phyloP scores from a whole-genome alignment of 2,113 vertebrate species.

The Rhabdomys dilectus region DNA sequence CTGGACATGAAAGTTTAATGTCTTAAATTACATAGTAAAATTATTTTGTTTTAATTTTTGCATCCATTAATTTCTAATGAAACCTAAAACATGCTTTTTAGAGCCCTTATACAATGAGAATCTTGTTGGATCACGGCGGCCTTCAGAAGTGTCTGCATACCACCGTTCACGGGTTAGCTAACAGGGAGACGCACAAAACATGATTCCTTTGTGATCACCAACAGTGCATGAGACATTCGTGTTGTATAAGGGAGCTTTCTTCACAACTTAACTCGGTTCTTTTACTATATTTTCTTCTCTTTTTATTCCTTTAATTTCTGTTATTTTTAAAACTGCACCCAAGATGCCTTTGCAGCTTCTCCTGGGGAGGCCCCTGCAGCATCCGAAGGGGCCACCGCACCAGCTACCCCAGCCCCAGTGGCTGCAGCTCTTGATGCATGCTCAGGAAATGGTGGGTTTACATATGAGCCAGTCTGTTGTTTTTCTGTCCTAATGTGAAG shows the following conservation, averaged over 20 bases:
- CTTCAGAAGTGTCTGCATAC: neutral
- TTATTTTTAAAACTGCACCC: conserved; percentile 88
- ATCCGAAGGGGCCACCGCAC: conserved; percentile 92
- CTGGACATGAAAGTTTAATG: conserved; percentile 75
- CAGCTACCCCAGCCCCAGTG: conserved; percentile 92
- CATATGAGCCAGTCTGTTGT: conserved; percentile 83
- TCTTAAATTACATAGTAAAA: conserved; percentile 60
- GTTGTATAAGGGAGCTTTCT: conserved; percentile 90
- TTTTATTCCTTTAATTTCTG: conserved; percentile 90
- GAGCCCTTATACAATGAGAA: conserved; percentile 91
- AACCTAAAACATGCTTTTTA: conserved; percentile 85
- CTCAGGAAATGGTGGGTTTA: conserved; percentile 99
- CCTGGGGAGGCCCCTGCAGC: conserved; percentile 96
- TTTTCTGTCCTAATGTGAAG: conserved; percentile 79
- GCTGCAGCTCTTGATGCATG: conserved; percentile 96
- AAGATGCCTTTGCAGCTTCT: conserved; percentile 99
- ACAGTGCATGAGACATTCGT: conserved; percentile 80
- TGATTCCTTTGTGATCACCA: neutral
- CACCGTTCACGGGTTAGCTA: conserved; percentile 35
- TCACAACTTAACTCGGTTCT: conserved; percentile 88
- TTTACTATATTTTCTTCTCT: conserved; percentile 90
- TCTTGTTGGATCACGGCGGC: conserved; percentile 66
- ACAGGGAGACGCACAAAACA: neutral
- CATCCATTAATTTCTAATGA: conserved; percentile 79
- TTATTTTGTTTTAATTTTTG: conserved; percentile 77